phyloP scores from a whole-genome alignment of 2,797 vertebrate species.

The Enteromius radiatus region DNA sequence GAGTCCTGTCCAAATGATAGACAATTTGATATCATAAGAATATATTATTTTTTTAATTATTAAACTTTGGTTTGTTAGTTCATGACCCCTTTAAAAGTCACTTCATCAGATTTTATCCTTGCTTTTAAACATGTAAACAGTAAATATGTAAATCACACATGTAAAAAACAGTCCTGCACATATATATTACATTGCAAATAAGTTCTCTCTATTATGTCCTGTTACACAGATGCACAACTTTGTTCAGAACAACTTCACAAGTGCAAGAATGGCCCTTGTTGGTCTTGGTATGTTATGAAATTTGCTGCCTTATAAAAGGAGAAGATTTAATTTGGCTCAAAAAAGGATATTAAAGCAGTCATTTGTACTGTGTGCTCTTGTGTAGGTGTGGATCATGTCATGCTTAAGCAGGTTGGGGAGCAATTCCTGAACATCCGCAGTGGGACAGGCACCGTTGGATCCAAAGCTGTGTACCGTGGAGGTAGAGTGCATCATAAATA shows the following conservation, averaged over 20 bases:
- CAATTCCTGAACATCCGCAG: constrained; percentile 95
- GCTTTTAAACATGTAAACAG: too few species aligned
- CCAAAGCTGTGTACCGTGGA: constrained; percentile 85
- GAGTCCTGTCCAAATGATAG: too few species aligned
- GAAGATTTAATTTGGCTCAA: background rate
- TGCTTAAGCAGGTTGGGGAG: constrained; percentile 91
- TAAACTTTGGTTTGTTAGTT: background rate
- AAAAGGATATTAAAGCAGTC: background rate
- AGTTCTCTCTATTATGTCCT: constrained; percentile 28
- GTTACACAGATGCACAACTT: constrained; percentile 87
- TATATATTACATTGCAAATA: background rate
- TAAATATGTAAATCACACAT: background rate
- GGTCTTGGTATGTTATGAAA: constrained; percentile 84
- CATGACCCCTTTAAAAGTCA: background rate
- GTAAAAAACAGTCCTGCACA: background rate
- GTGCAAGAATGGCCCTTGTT: constrained; percentile 92
- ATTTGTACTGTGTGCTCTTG: background rate
- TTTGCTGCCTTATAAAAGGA: background rate
- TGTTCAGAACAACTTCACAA: constrained; percentile 96
- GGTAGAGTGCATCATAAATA: constrained; percentile 74
- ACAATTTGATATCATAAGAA: too few species aligned
- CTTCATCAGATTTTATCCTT: background rate
- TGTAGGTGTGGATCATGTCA: constrained; percentile 87
- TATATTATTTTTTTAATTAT: too few species aligned
- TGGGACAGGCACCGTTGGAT: constrained; percentile 82